A percentile compares a stretch with the other conserved stretches of the same genome.
phyloP scores from a whole-genome alignment of 1,140 invertebrate species.

The Hypothenemus hampei region DNA sequence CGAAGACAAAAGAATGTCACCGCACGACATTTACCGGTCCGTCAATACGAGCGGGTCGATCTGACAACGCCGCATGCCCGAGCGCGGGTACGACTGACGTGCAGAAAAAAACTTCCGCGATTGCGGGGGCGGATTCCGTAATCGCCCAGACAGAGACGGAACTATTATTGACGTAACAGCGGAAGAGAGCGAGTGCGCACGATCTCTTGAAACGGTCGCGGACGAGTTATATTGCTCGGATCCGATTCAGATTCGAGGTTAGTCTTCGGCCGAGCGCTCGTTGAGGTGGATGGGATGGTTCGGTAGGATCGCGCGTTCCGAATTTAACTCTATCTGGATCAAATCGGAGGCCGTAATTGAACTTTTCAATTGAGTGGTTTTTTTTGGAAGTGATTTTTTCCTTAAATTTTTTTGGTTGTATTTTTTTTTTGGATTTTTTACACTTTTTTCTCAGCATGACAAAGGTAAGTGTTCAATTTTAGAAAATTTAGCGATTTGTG shows the following conservation, averaged over 20 bases:
- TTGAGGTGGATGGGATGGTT: constrained; percentile 1
- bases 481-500: background rate
- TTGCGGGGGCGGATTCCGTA: constrained; percentile 26
- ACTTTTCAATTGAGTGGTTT: background rate
- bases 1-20: constrained; percentile 25
- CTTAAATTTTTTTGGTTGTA: background rate
- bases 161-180: constrained; percentile 27
- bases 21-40: constrained; percentile 20
- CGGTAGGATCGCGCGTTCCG: background rate
- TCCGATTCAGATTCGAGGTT: constrained; percentile 7
- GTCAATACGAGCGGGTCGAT: constrained; percentile 9
- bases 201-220: constrained; percentile 4
- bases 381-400: constrained; percentile 3
- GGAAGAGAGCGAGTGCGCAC: constrained; percentile 23
- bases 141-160: constrained; percentile 21
- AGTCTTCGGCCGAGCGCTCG: constrained; percentile 14
- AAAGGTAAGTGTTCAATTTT: background rate
- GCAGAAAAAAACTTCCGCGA: constrained; percentile 23
- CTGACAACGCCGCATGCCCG: constrained; percentile 6
- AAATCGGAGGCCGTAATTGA: background rate
- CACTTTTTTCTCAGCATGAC: background rate
- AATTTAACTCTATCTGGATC: too few relatives aligned
- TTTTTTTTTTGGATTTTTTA: constrained; percentile 10
- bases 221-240: constrained; percentile 19
- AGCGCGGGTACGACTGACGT: constrained; percentile 10